Conservation (phyloP, 2,113 vertebrate species). For the Oceanites oceanicus region DNA sequence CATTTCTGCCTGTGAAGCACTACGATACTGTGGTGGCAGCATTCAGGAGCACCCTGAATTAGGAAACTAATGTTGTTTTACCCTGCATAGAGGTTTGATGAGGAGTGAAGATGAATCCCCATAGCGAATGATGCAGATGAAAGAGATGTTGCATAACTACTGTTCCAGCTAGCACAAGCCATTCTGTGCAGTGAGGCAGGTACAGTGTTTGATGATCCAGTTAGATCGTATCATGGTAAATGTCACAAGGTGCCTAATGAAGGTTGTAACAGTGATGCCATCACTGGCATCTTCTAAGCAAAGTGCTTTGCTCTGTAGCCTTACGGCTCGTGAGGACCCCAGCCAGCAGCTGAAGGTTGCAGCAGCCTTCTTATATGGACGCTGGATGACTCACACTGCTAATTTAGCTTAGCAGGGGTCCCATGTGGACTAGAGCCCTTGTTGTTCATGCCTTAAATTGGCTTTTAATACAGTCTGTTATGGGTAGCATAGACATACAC, state of each 20-base stretch:
- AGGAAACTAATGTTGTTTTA: background rate
- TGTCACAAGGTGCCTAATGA: background rate
- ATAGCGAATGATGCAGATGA: background rate
- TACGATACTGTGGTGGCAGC: background rate
- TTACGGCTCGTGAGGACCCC: background rate
- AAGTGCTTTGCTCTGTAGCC: background rate
- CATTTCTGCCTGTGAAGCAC: background rate
- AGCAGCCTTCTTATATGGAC: background rate
- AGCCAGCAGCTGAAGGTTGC: background rate
- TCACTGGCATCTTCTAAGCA: background rate
- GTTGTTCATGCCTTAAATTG: background rate
- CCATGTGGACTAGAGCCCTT: background rate
- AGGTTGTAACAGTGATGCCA: background rate
- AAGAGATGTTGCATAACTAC: background rate
- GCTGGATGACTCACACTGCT: background rate
- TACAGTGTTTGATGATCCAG: background rate
- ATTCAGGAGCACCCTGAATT: background rate
- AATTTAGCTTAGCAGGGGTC: background rate
- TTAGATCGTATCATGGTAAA: background rate
- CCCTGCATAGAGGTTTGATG: background rate
- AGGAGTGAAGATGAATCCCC: background rate
- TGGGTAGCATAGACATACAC: accelerated
- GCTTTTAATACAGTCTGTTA: background rate
- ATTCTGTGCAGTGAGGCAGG: background rate
- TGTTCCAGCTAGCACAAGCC: background rate